These are phyloP conservation scores for Cephalopachus bancanus DNA, from an alignment of 2,797 vertebrate genomes.

Conservation along the genomic window DNA sequence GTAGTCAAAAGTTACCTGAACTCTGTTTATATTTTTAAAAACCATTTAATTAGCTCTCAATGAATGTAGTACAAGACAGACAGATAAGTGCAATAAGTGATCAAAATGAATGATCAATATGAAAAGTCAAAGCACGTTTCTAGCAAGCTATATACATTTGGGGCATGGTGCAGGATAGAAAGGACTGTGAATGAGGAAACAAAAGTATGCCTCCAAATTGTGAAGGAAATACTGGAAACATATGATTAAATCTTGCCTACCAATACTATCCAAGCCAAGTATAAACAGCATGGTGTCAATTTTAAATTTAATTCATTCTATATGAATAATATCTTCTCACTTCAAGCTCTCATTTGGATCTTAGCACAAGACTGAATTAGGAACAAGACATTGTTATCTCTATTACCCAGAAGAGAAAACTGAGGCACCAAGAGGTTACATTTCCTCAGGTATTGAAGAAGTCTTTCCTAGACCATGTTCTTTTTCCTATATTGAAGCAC, in stretches of 20 bases:
- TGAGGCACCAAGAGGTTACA: background rate
- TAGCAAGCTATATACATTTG: background rate
- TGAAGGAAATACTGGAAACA: background rate
- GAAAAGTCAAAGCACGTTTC: background rate
- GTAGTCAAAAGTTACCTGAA: background rate
- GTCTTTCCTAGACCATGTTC: background rate
- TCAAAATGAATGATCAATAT: background rate
- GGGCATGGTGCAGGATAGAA: background rate
- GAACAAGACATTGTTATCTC: background rate
- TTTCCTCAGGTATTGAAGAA: background rate
- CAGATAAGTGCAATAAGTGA: background rate
- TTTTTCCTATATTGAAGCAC: background rate
- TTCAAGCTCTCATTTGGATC: background rate
- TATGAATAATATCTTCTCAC: background rate
- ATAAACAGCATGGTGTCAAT: background rate
- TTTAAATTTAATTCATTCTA: slow-evolving; percentile 20
- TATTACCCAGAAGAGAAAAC: slow-evolving; percentile 3
- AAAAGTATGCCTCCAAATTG: background rate
- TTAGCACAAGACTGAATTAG: background rate
- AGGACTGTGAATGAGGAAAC: background rate
- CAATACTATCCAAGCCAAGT: background rate
- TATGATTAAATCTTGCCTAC: background rate
- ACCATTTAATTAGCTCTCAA: background rate
- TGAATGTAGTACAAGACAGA: background rate
- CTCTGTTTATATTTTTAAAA: background rate